Conservation (phyloP, 1,140 invertebrate species). For the Babylonia areolata region DNA sequence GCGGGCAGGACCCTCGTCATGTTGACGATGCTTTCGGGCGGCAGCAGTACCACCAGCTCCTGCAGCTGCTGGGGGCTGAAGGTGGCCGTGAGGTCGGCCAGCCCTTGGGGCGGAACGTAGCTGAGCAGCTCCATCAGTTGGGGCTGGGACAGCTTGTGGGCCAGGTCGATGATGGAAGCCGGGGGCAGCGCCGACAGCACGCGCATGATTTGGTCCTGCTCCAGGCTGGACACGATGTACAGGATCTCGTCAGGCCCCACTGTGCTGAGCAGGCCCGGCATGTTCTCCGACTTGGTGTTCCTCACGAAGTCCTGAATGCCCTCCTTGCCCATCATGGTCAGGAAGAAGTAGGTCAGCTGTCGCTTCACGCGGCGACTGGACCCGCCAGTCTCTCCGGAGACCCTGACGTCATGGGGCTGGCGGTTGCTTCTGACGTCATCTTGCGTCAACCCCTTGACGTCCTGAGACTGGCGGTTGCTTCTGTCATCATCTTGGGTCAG, state of each 20-base stretch:
- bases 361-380: background rate
- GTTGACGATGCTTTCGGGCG: background rate
- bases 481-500: no score
- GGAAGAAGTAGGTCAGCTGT: background rate
- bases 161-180: background rate
- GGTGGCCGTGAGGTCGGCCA: background rate
- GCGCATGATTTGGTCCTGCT: background rate
- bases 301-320: background rate
- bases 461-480: no score
- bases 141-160: background rate
- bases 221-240: background rate
- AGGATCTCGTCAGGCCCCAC: background rate
- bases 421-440: no score
- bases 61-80: background rate
- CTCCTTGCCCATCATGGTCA: slow-evolving; percentile 1
- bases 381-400: no score
- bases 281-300: background rate
- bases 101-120: background rate
- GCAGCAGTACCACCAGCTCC: background rate
- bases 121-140: background rate
- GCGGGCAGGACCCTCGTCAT: background rate
- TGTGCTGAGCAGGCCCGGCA: background rate
- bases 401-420: no score
- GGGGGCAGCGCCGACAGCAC: background rate
- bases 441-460: no score